phyloP scores from a whole-genome alignment of 1,140 invertebrate genomes.

The Pseudomyrmex cubaensis region DNA sequence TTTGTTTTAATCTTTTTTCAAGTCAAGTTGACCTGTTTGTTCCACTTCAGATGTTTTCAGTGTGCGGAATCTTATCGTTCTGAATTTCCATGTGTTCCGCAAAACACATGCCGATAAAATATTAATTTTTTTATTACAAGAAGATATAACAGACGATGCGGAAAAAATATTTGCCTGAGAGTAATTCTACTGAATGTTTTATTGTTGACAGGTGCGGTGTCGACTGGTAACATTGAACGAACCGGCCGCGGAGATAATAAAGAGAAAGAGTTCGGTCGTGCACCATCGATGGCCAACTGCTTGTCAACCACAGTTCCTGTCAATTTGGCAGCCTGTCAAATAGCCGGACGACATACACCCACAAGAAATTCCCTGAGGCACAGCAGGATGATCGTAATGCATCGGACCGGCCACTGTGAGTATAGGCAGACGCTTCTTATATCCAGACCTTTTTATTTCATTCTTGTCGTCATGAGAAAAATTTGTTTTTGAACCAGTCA shows the following conservation, averaged over 20 bases:
- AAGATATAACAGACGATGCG: not conserved
- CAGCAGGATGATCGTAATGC: slow-evolving; percentile 90
- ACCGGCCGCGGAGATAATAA: slow-evolving; percentile 76
- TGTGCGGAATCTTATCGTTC: slow-evolving; percentile 23
- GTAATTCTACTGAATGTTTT: not conserved
- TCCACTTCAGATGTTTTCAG: slow-evolving; percentile 34
- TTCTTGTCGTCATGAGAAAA: too few relatives aligned
- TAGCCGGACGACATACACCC: slow-evolving; percentile 88
- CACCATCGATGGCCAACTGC: slow-evolving; percentile 86
- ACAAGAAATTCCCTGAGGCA: slow-evolving; percentile 90
- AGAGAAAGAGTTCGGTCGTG: slow-evolving; percentile 79
- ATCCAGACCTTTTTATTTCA: not conserved
- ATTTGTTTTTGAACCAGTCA: not conserved
- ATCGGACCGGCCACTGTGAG: slow-evolving; percentile 86
- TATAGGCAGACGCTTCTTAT: slow-evolving; percentile 46
- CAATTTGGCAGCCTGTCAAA: slow-evolving; percentile 87
- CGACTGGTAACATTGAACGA: slow-evolving; percentile 79
- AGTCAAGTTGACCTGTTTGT: slow-evolving; percentile 23
- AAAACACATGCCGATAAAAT: not conserved
- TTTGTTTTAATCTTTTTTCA: not conserved
- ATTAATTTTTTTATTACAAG: not conserved
- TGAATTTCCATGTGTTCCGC: not conserved
- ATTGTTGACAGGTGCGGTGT: slow-evolving; percentile 74
- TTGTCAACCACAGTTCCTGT: slow-evolving; percentile 90
- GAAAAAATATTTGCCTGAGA: too few relatives aligned